These are phyloP conservation scores for Amphiprion clarkii DNA, from an alignment of 2,797 vertebrate species.

Conservation along the genomic window DNA sequence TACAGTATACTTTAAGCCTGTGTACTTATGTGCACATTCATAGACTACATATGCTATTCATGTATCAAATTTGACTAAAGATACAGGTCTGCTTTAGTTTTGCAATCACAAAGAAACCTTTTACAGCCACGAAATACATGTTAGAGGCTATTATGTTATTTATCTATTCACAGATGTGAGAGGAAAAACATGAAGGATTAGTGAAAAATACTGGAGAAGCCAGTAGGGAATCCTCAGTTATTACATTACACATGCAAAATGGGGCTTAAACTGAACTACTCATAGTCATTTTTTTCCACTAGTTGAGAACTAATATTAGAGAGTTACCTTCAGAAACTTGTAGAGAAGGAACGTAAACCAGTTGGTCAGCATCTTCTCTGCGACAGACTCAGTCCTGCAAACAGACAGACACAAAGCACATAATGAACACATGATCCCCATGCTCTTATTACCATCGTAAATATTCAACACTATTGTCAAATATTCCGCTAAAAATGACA, in stretches of 20 bases:
- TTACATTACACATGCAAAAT: background rate
- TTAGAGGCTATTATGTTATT: background rate
- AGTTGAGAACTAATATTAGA: constrained; percentile 4
- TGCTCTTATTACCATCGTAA: constrained; percentile 63
- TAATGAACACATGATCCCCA: constrained; percentile 55
- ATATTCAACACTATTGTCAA: constrained; percentile 72
- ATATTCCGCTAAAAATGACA: constrained; percentile 65
- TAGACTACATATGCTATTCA: no score
- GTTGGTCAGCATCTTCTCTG: constrained; percentile 99
- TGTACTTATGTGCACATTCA: no score
- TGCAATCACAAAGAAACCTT: no score
- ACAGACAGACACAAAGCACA: constrained; percentile 56
- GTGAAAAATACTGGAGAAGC: background rate
- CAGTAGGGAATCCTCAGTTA: background rate
- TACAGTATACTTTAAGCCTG: no score
- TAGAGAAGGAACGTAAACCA: constrained; percentile 99
- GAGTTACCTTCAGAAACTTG: constrained; percentile 96
- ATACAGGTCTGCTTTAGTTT: no score
- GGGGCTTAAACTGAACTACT: background rate
- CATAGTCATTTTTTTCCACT: background rate
- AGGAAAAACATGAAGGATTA: background rate
- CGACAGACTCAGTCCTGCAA: constrained; percentile 96
- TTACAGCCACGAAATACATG: background rate
- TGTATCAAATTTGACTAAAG: no score
- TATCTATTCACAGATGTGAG: background rate